A percentile compares a stretch with the other conserved stretches of the same genome.
Conservation (phyloP, 2,113 vertebrate genomes). For the Malurus alboscapulatus region DNA sequence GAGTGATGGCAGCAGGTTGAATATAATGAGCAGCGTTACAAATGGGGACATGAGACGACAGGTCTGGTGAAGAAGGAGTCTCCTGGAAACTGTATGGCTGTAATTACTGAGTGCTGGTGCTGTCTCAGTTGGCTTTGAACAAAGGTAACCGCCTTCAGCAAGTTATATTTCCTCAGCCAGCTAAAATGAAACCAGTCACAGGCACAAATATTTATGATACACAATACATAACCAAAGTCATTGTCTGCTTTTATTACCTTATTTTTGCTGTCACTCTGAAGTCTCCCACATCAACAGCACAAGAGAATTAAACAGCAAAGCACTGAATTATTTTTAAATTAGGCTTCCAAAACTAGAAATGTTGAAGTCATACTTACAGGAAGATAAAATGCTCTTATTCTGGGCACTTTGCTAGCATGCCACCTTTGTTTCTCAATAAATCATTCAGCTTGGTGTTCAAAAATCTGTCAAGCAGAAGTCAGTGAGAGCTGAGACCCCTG, state of each 20-base stretch:
- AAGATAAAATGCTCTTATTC: constrained; percentile 5
- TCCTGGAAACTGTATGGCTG: constrained; percentile 70
- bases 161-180: constrained; percentile 69
- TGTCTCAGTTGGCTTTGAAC: constrained; percentile 72
- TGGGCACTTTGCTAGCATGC: neutral
- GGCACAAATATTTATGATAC: constrained; percentile 69
- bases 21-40: constrained; percentile 80
- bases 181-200: constrained; percentile 70
- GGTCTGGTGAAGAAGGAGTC: constrained; percentile 70
- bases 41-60: constrained; percentile 72
- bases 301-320: constrained; percentile 54
- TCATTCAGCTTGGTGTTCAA: neutral
- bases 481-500: neutral
- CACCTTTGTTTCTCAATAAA: neutral
- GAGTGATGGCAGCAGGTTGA: constrained; percentile 76
- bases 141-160: constrained; percentile 69
- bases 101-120: constrained; percentile 72
- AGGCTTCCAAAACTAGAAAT: constrained; percentile 17
- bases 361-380: neutral
- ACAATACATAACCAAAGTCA: constrained; percentile 58
- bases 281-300: constrained; percentile 38
- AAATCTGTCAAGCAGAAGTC: neutral
- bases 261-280: constrained; percentile 58
- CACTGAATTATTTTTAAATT: constrained; percentile 52
- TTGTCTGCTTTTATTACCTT: constrained; percentile 67